Percentiles rank a stretch among this genome's conserved stretches.
phyloP scores from a whole-genome alignment of 2,113 vertebrate species.

The Macrotus californicus region DNA sequence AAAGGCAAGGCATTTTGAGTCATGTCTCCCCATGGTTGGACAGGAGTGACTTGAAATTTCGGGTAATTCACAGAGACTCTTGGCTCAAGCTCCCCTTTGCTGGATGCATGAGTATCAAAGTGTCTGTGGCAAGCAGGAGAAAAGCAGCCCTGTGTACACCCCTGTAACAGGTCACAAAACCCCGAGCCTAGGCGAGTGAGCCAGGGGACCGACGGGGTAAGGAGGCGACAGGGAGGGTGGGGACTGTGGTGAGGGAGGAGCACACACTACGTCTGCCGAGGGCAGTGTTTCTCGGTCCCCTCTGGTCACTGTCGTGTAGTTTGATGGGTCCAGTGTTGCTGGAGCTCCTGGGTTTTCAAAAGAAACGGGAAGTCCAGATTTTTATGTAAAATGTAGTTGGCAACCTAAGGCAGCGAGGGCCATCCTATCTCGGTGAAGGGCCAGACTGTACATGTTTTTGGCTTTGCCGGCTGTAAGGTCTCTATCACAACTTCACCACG shows the following conservation, averaged over 20 bases:
- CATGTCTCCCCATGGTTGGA: neutral
- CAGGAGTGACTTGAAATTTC: neutral
- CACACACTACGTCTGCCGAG: fast-evolving
- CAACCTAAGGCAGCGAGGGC: neutral
- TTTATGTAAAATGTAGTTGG: neutral
- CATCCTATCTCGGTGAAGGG: neutral
- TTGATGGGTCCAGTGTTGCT: neutral
- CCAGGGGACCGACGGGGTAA: neutral
- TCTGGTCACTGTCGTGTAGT: neutral
- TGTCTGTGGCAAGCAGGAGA: neutral
- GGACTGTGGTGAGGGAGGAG: neutral
- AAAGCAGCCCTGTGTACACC: neutral
- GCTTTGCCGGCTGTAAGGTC: neutral
- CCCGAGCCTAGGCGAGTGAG: neutral
- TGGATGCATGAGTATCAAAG: neutral
- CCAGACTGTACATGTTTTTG: neutral
- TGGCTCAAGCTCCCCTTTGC: neutral
- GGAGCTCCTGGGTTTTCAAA: neutral
- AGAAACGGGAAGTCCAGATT: constrained; percentile 1
- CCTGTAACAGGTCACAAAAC: neutral
- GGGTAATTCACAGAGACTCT: neutral
- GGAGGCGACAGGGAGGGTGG: neutral
- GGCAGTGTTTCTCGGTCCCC: neutral
- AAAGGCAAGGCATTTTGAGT: neutral
- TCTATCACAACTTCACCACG: neutral